Base-by-base conservation (phyloP, 2,888 invertebrate species). In the Achlya flavicornis region DNA sequence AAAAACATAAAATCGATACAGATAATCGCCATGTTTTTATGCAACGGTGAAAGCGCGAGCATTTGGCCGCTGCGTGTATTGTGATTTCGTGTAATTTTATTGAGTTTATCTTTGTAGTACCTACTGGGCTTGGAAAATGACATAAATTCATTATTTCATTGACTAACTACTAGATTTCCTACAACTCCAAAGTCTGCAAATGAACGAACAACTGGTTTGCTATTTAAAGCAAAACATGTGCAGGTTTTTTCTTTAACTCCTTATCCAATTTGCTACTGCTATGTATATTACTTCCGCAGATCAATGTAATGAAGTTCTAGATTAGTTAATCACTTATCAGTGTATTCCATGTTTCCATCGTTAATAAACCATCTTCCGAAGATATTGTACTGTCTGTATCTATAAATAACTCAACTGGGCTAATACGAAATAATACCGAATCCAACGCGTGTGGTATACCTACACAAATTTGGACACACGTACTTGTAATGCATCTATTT, bases 371-470 rank as follows among this genome's bases (percentile, higher is more conserved):
- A 7, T 53, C 53, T 53, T 10, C 19, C 8, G 10, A 19, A 53
- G 16, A 48, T 48, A 48, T 16, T 48, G 16, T 16, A 48, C n/a
- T 26, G 26, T 35, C 7, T 19, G 19, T 53, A 48, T 64, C 71
- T 67, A 67, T 66, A 75, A 73, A 75, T 74, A 73, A 68, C 26
- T 26, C 26, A 26, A 26, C 75, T 84, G 79, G 83, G 83, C 77
- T 83, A 78, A 66, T 71, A 74, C 76, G 70, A 80, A 82, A 77
- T 73, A 69, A 74, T 66, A 66, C 65, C 61, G 60, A 71, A 73
- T 71, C 70, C 83, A 61, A 80, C 76, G 86, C 86, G 86, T 84
- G 86, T 81, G 86, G 83, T 71, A 70, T 63, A 46, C 63, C 62
- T 67, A 64, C 59, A 63, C 64, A 67, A 61, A 19, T 53, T 53